These are phyloP conservation scores for Alfaro cultratus DNA, from an alignment of 2,797 vertebrate species.

Conservation along the genomic window DNA sequence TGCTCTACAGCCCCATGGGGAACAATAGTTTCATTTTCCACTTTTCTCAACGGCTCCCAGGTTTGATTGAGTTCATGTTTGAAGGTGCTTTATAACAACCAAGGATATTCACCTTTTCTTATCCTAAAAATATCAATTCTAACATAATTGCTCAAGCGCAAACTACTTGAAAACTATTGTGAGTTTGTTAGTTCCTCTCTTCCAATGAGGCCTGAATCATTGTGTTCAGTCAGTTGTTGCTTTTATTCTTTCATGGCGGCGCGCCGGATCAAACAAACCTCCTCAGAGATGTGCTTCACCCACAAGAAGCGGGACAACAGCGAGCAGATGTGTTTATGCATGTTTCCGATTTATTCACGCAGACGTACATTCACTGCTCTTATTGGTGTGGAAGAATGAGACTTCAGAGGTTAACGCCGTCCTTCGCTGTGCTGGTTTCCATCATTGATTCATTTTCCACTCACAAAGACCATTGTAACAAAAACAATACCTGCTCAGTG, in stretches of 20 bases:
- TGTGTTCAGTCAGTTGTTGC: conserved; percentile 65
- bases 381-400: conserved; percentile 20
- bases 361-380: conserved; percentile 9
- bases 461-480: conserved; percentile 47
- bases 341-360: conserved; percentile 11
- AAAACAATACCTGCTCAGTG: conserved; percentile 47
- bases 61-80: conserved; percentile 68
- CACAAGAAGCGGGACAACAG: conserved; percentile 70
- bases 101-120: conserved; percentile 43
- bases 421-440: conserved; percentile 30
- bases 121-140: conserved; percentile 58
- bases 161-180: conserved; percentile 59
- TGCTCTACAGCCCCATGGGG: conserved; percentile 52
- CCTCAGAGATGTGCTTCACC: conserved; percentile 65
- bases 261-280: conserved; percentile 72
- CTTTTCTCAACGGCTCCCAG: conserved; percentile 61
- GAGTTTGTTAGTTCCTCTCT: conserved; percentile 46
- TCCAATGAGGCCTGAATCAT: conserved; percentile 67
- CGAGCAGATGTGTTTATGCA: conserved; percentile 43
- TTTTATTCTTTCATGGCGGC: conserved; percentile 54
- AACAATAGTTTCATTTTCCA: conserved; percentile 73
- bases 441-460: conserved; percentile 42
- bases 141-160: conserved; percentile 61
- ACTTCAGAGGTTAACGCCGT: conserved; percentile 54
- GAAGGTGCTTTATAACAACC: conserved; percentile 71